Evolutionary conservation across 2,797 vertebrate species (phyloP).

Genomic region (Hypotaenidia philippensis): DNA sequence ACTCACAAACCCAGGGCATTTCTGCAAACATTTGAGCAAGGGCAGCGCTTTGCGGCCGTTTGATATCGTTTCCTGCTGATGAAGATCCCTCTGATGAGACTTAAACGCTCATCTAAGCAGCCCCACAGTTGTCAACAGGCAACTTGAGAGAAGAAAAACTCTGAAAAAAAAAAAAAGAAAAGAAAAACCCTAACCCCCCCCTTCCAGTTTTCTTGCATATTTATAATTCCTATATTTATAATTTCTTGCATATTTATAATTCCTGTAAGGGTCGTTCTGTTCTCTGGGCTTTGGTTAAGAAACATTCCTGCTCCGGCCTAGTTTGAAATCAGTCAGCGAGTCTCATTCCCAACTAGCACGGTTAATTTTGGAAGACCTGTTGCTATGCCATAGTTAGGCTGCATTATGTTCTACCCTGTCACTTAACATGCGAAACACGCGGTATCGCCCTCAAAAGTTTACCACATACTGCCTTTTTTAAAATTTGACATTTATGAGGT

Average conservation of each 20-base stretch:
- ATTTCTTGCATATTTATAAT: background rate
- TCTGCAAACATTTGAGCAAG: background rate
- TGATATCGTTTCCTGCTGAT: background rate
- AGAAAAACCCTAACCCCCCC: background rate
- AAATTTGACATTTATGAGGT: background rate
- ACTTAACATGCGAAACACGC: background rate
- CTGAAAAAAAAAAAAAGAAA: background rate
- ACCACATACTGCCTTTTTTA: background rate
- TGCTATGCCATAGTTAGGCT: background rate
- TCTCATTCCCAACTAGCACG: background rate
- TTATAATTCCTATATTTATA: background rate
- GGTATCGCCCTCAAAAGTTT: background rate
- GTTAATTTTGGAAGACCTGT: constrained; percentile 31
- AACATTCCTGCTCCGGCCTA: background rate
- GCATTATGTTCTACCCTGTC: background rate
- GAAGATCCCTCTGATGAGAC: background rate
- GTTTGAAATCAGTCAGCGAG: background rate
- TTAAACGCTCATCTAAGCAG: background rate
- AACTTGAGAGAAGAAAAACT: background rate
- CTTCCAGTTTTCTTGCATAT: background rate
- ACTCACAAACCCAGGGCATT: background rate
- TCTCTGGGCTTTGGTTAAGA: background rate
- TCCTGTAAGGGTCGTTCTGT: background rate
- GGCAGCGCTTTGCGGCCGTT: constrained; percentile 14
- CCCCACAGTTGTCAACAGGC: no score